Base-by-base conservation (phyloP, 2,797 vertebrate species). In the Gadopsis bispinosus region DNA sequence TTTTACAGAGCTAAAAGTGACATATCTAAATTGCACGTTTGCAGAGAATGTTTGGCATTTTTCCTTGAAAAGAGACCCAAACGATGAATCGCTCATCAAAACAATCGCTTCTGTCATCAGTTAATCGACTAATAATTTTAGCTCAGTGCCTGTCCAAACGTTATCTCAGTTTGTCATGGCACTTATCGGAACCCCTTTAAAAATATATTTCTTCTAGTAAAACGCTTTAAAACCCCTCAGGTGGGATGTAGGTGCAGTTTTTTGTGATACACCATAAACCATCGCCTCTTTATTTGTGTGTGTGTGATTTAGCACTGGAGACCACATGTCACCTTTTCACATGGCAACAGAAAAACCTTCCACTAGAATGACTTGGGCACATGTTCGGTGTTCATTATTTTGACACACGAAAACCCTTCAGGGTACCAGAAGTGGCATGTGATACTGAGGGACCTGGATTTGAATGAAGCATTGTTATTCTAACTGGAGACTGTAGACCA, bases 401-500 rank as follows among this genome's bases (percentile, higher is more conserved):
- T 76, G 62, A 85, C 64, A 78, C 66, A 71, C 65, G 12, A 41
- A 85, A 71, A 75, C 60, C 79, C 77, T 80, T 69, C 19, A 51
- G 22, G 75, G 66, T 39, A 73, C 62, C 61, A 65, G 70, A 79
- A 59, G 59, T 68, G 72, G 75, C 48, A 73, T 70, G 81, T 72
- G 76, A 83, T 81, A 81, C 81, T 79, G 73, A 82, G 66, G 61
- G 58, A 81, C 41, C 53, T 78, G 81, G 77, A 87, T 90, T 83
- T 84, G 67, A 92, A 88, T 84, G 76, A 84, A 69, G 55, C 63
- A 61, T 81, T 89, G 79, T 89, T 88, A 89, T 88, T 85, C 82
- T 73, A 79, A 77, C 51, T 65, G 76, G 60, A 83, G 79, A 68
- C 64, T 48, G 69, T 10, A 20, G 63, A 61, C 59, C 55, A 64